These are phyloP conservation scores for Agrotis puta DNA, from an alignment of 2,888 invertebrate species.

Conservation along the genomic window DNA sequence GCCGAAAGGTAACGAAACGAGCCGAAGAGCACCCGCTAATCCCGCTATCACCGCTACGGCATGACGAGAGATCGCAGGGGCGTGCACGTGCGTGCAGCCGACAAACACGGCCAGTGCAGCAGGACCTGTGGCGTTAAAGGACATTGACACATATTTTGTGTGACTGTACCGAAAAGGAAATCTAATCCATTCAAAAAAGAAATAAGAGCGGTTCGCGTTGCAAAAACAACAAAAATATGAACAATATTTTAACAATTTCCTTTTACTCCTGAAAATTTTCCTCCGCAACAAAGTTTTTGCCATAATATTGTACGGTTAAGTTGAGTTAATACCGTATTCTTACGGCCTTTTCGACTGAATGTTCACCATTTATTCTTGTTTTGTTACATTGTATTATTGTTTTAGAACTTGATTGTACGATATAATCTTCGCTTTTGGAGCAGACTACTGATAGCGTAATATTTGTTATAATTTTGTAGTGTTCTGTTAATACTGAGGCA, in stretches of 20 bases:
- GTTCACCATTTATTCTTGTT: slow-evolving; percentile 4
- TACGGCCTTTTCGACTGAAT: neutral
- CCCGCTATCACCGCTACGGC: slow-evolving; percentile 78
- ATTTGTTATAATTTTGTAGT: neutral
- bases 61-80: slow-evolving; percentile 73
- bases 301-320: slow-evolving; percentile 16
- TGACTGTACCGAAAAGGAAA: slow-evolving; percentile 27
- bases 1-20: slow-evolving; percentile 78
- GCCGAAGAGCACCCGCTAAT: slow-evolving; percentile 80
- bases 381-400: slow-evolving; percentile 9
- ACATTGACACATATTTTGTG: slow-evolving; percentile 57
- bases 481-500: slow-evolving; percentile 21
- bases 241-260: slow-evolving; percentile 6
- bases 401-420: neutral
- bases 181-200: slow-evolving; percentile 1
- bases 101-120: slow-evolving; percentile 52
- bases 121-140: slow-evolving; percentile 54
- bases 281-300: slow-evolving; percentile 10
- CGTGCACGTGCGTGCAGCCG: slow-evolving; percentile 64
- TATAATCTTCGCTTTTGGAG: neutral
- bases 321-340: slow-evolving; percentile 7
- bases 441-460: neutral
- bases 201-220: neutral
- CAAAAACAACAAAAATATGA: neutral
- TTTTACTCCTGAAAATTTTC: slow-evolving; percentile 20